phyloP scores from a whole-genome alignment of 2,113 vertebrate genomes.

The Pterophyllum scalare region DNA sequence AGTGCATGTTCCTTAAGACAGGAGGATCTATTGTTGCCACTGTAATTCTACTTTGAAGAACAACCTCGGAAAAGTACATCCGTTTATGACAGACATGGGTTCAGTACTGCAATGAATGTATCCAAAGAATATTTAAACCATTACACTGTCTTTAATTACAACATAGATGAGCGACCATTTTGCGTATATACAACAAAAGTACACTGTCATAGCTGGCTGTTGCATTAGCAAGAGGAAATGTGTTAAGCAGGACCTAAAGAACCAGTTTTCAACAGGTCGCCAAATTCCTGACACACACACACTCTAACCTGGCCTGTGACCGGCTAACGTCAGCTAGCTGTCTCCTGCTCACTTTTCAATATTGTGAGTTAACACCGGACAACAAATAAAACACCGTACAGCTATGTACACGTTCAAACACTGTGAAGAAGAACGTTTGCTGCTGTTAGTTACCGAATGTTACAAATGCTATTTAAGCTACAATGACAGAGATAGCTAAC shows the following conservation, averaged over 20 bases:
- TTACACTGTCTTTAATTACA: not conserved
- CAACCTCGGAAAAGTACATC: not conserved
- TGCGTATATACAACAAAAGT: not conserved
- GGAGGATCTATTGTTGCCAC: not conserved
- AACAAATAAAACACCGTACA: not conserved
- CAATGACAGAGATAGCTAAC: constrained; percentile 34
- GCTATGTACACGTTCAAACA: not conserved
- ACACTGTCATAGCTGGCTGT: not conserved
- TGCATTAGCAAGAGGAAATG: not conserved
- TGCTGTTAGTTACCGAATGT: not conserved
- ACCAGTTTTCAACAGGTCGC: constrained; percentile 16
- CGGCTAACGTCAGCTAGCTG: constrained; percentile 26
- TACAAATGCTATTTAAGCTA: not conserved
- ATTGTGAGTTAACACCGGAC: too few relatives aligned
- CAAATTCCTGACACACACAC: constrained; percentile 12
- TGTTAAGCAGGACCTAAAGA: not conserved
- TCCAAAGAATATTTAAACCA: not conserved
- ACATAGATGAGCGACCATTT: not conserved
- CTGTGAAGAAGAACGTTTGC: accelerated
- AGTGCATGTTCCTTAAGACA: not conserved
- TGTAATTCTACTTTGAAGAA: not conserved
- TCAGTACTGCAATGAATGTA: not conserved
- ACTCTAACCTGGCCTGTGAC: constrained; percentile 23
- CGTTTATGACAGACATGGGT: not conserved
- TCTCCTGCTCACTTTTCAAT: not conserved